These are phyloP conservation scores for Acridotheres tristis DNA, from an alignment of 2,797 vertebrate genomes.

Conservation along the genomic window DNA sequence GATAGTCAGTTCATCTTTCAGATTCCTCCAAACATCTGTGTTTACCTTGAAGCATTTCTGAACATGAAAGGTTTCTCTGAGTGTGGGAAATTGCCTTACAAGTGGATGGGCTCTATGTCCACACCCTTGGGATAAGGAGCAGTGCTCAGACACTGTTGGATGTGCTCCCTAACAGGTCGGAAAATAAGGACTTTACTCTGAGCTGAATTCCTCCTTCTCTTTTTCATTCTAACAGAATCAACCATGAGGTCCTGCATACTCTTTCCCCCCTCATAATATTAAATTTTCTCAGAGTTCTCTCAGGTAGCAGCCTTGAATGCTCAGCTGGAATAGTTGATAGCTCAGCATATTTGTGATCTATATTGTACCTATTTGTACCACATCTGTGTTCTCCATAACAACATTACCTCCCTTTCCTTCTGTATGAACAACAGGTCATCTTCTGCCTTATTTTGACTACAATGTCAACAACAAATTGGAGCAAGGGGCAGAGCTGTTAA, in stretches of 20 bases:
- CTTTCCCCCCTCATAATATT: not conserved
- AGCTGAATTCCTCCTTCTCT: not conserved
- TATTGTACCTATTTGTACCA: not conserved
- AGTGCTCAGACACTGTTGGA: not conserved
- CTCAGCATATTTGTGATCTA: not conserved
- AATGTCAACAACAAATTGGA: not conserved
- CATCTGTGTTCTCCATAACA: not conserved
- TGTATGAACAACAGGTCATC: not conserved
- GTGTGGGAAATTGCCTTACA: not conserved
- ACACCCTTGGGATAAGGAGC: not conserved
- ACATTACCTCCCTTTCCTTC: not conserved
- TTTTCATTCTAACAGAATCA: not conserved
- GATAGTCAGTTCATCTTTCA: not conserved
- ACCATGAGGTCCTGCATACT: not conserved
- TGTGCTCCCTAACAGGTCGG: accelerated
- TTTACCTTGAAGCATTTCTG: not conserved
- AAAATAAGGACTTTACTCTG: not conserved
- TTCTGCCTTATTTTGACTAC: not conserved
- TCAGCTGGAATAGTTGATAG: not conserved
- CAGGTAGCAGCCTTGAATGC: not conserved
- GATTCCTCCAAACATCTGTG: not conserved
- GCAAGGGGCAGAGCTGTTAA: not conserved
- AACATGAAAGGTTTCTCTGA: not conserved
- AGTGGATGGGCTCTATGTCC: accelerated
- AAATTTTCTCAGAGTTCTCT: not conserved